phyloP scores from a whole-genome alignment of 2,113 vertebrate species.

The Blennius ocellaris region DNA sequence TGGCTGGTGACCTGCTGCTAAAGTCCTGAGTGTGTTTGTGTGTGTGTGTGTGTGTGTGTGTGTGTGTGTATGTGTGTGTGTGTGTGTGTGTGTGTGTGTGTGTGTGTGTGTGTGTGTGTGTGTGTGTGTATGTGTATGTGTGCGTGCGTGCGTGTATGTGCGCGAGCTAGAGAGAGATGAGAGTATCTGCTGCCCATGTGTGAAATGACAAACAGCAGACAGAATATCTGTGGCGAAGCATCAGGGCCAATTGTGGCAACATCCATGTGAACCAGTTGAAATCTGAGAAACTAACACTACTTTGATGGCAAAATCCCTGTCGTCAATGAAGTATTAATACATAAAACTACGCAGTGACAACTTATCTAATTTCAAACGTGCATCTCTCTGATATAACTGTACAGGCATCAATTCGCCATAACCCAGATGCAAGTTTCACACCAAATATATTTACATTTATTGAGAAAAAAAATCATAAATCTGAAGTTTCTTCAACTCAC shows the following conservation, averaged over 20 bases:
- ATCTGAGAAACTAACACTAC: constrained; percentile 1
- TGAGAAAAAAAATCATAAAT: constrained; percentile 25
- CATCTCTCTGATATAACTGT: neutral
- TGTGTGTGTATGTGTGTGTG: neutral
- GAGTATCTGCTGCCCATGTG: constrained; percentile 37
- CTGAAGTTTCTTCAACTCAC: constrained; percentile 61
- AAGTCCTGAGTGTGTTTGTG: neutral
- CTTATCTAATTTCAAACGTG: neutral
- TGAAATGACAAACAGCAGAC: constrained; percentile 45
- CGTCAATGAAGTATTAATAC: neutral
- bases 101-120: neutral
- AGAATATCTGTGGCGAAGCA: constrained; percentile 24
- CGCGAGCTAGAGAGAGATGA: constrained; percentile 6
- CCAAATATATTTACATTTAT: constrained; percentile 3
- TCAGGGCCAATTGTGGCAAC: neutral
- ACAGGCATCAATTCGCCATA: neutral
- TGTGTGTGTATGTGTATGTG: too few relatives aligned
- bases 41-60: neutral
- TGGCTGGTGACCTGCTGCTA: constrained; percentile 13
- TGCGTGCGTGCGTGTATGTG: too few relatives aligned
- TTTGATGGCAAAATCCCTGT: neutral
- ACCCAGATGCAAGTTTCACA: constrained; percentile 33
- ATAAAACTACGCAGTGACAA: neutral
- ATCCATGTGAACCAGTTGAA: neutral
- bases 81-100: neutral